phyloP scores from a whole-genome alignment of 2,113 vertebrate species.

The Gopherus flavomarginatus region DNA sequence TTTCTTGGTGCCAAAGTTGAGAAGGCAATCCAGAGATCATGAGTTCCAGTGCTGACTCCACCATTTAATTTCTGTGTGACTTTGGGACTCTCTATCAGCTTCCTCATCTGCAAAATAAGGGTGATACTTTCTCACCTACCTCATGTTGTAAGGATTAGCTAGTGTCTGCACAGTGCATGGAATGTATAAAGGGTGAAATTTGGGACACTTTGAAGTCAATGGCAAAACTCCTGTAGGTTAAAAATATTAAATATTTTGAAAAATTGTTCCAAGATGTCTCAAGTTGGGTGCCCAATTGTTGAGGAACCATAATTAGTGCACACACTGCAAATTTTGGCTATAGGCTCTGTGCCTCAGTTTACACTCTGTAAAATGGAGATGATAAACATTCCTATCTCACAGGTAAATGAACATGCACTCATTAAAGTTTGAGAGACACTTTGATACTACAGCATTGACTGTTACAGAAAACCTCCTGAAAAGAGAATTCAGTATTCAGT shows the following conservation, averaged over 20 bases:
- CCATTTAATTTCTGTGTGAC: slow-evolving; percentile 19
- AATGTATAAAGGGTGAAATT: background rate
- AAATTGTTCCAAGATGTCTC: background rate
- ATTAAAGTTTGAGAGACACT: background rate
- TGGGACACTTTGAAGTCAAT: background rate
- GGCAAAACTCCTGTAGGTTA: accelerated
- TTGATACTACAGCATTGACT: background rate
- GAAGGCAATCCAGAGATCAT: slow-evolving; percentile 34
- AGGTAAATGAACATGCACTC: slow-evolving; percentile 69
- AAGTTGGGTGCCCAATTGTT: background rate
- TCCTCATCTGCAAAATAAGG: background rate
- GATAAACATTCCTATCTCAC: slow-evolving; percentile 51
- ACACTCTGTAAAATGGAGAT: slow-evolving; percentile 12
- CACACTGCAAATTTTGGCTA: background rate
- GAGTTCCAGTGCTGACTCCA: slow-evolving; percentile 27
- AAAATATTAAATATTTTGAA: background rate
- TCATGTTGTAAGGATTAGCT: background rate
- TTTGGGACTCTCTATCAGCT: background rate
- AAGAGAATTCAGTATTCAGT: background rate
- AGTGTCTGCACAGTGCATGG: background rate
- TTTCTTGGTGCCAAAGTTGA: slow-evolving; percentile 16
- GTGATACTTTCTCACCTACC: background rate
- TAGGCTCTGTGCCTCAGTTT: slow-evolving; percentile 50
- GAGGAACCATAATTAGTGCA: background rate
- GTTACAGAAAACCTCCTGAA: background rate